Base-by-base conservation (phyloP, 2,113 vertebrate species). In the Myotis lucifugus region DNA sequence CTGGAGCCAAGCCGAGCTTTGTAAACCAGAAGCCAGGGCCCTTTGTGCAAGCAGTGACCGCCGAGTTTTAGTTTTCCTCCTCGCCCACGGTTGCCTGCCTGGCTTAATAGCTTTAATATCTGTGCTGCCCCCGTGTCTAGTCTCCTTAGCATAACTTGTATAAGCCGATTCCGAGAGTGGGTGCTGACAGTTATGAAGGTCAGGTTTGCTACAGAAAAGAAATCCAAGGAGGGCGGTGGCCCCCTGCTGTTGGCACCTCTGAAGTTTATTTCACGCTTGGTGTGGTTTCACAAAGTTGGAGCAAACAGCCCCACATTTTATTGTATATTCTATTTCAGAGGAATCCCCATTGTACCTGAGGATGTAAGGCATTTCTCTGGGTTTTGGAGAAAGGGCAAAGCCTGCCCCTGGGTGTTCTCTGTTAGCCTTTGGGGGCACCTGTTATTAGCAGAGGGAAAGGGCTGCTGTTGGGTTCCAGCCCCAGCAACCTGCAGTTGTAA, bases 151-250 rank as follows among this genome's bases (percentile, higher is more conserved):
- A 92, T 86, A 96, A 97, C 89, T 95, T 88, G 84, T 74, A 54
- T 98, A 98, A 98, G 97, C 97, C 85, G 96, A 96, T 98, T 97
- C 88, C 69, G 87, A 92, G 97, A 95, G 95, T 86, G 83, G 95
- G 37, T 91, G 94, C 96, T 88, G 96, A 82, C 12, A 0, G 15
- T 90, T 70, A 6, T 95, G 81, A 89, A 72, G 85, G 85, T 94
- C 76, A 95, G 42, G 85, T 90, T 77, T 77, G 46, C 73, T 76
- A 0, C 83, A 37, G 0, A 74, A 84, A 95, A 94, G 50, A 95
- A 70, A 23, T 61, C 54, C 77, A 88, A 88, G 61, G 42, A 90
- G 67, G 48, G 76, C 69, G 40, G 25, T 14, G 10, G 27, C 88
- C 48, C 54, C 15, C 23, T 9, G n/a, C 73, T 42, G 0, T 50